Evolutionary conservation across 2,113 vertebrate genomes (phyloP), one percentile per base, ranked within the genome.

Genomic region (Hydrolagus affinis): DNA sequence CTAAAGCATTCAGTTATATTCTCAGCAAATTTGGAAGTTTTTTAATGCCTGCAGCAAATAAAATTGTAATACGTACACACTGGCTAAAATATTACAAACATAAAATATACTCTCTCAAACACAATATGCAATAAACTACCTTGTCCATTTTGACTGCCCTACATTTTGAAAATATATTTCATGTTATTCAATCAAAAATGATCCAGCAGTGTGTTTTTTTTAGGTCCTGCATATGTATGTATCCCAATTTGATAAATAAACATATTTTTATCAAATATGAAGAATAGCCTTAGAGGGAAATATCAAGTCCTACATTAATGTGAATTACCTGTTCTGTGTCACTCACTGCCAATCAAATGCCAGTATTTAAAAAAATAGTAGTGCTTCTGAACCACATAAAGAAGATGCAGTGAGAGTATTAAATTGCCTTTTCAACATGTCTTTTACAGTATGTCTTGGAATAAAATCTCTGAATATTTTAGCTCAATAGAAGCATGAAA

Each of bases 261-360:
- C 59, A 75, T 75, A 75, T 44, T 75, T n/a, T 75, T 32, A 44
- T 75, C 73, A 80, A 80, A n/a, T 60, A 60, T 71, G 23, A 60
- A 60, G 60, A 60, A 75, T 21, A 80, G 59, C 59, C 76, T 62
- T 57, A 60, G n/a, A 25, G 59, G 23, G 59, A 62, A 62, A 78
- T 78, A 11, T 62, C n/a, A 62, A 25, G 57, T 59, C 56, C 75
- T 60, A 77, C 75, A 57, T 60, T 57, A 77, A 21, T 70, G 69
- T 78, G 11, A 10, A 59, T 78, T 25, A 78, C 1, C 11, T 60
- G n/a, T 78, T 78, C 11, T 25, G 14, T 78, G 56, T 77, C 56
- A 60, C 19, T 59, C 21, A 59, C 74, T 28, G 76, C 15, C 57
- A 62, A 23, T 60, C 57, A 78, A 78, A 78, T 78, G 0, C 59